These are phyloP conservation scores for Heliconius hermathena DNA, from an alignment of 1,140 invertebrate genomes.

Conservation along the genomic window DNA sequence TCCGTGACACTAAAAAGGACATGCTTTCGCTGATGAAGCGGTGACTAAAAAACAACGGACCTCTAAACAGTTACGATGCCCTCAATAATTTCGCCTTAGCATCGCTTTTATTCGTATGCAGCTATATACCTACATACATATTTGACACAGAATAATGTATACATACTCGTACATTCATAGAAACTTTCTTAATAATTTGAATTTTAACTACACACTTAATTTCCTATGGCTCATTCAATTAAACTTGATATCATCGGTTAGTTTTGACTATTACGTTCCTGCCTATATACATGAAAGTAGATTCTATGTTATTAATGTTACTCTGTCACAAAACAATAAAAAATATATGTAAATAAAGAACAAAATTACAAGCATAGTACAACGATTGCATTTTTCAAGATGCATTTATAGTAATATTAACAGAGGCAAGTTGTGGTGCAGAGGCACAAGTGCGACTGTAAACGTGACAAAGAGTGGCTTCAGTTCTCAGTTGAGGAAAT, in stretches of 20 bases:
- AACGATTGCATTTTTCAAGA: too few species aligned
- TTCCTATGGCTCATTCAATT: neutral
- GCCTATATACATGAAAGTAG: neutral
- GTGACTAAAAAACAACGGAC: constrained; percentile 41
- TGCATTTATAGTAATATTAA: too few species aligned
- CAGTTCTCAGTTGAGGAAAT: too few species aligned
- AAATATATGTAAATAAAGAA: too few species aligned
- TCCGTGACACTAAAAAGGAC: constrained; percentile 33
- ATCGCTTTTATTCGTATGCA: constrained; percentile 9
- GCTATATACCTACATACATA: neutral
- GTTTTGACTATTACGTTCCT: neutral
- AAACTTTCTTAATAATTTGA: constrained; percentile 8
- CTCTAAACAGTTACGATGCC: constrained; percentile 41
- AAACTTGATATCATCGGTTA: neutral
- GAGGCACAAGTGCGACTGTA: too few species aligned
- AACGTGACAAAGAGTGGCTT: too few species aligned
- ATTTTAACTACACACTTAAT: neutral
- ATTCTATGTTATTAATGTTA: neutral
- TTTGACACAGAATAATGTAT: neutral
- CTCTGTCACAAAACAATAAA: too few species aligned
- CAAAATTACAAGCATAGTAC: too few species aligned
- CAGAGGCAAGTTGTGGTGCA: too few species aligned
- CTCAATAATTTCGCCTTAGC: constrained; percentile 30
- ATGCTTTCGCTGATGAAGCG: constrained; percentile 35
- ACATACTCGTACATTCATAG: neutral